Evolutionary conservation across 2,888 invertebrate genomes (phyloP).

Genomic region (Sinhomidia bicolor): DNA sequence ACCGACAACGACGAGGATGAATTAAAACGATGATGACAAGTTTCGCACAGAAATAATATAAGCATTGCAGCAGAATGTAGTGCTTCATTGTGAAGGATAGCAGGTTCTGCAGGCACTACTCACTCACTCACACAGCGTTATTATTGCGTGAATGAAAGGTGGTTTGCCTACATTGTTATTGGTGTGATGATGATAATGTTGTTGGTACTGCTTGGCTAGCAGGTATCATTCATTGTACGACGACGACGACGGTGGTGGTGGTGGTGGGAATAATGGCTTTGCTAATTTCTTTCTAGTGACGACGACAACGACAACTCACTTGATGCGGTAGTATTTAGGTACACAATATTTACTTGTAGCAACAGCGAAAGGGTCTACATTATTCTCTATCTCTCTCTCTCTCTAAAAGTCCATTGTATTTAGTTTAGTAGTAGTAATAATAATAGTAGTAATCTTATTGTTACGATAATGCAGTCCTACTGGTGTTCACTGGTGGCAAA

Average conservation of each 20-base stretch:
- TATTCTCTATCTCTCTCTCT: no score
- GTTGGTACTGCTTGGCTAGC: constrained; percentile 10
- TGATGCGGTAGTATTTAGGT: constrained; percentile 29
- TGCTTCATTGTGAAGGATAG: constrained; percentile 59
- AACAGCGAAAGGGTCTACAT: constrained; percentile 39
- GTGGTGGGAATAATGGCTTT: constrained; percentile 64
- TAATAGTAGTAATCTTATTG: constrained; percentile 24
- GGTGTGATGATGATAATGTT: constrained; percentile 5
- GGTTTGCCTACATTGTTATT: constrained; percentile 64
- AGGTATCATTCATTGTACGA: constrained; percentile 9
- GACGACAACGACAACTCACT: not conserved
- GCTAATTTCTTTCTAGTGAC: constrained; percentile 60
- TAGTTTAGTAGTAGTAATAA: no score
- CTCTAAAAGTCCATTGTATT: constrained; percentile 27
- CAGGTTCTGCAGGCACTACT: constrained; percentile 46
- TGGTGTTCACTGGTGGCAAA: constrained; percentile 46
- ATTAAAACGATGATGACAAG: constrained; percentile 47
- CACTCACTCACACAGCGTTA: not conserved
- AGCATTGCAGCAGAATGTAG: not conserved
- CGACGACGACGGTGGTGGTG: no score
- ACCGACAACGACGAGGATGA: constrained; percentile 36
- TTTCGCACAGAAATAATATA: constrained; percentile 21
- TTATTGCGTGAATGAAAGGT: constrained; percentile 63
- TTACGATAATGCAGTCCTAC: constrained; percentile 35
- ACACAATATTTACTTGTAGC: constrained; percentile 10